These are phyloP conservation scores for Resseliella maxima DNA, from an alignment of 2,888 invertebrate genomes.

Conservation along the genomic window DNA sequence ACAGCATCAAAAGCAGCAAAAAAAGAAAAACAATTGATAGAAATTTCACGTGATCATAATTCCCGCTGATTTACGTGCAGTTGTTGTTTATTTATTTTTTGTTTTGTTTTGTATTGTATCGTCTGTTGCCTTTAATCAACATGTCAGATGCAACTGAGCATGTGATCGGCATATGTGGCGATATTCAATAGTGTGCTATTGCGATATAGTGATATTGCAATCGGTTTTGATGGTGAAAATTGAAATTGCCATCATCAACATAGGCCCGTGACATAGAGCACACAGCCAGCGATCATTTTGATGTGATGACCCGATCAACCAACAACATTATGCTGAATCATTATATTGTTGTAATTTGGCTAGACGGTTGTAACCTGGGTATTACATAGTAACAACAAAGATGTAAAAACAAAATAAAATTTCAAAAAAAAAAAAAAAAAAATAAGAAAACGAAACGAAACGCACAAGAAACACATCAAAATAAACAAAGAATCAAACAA, in stretches of 20 bases:
- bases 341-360: not conserved
- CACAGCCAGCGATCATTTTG: not conserved
- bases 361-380: not conserved
- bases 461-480: not conserved
- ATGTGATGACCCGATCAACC: constrained; percentile 23
- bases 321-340: not conserved
- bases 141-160: not conserved
- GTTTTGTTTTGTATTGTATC: too few relatives aligned
- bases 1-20: not conserved
- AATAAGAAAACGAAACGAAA: not conserved
- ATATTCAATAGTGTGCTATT: constrained; percentile 6
- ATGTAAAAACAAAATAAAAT: too few relatives aligned
- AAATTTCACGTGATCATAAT: constrained; percentile 16
- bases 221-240: constrained; percentile 38
- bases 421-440: not conserved
- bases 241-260: not conserved
- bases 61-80: constrained; percentile 43
- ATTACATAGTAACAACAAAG: not conserved
- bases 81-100: not conserved
- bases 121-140: too few relatives aligned
- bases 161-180: too few relatives aligned
- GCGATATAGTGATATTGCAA: too few relatives aligned
- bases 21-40: not conserved
- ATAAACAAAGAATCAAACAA: not conserved
- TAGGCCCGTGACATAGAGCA: not conserved